Evolutionary conservation across 2,888 invertebrate genomes (phyloP), one percentile per base, ranked within the genome.

Genomic region (Glomeris marginata): DNA sequence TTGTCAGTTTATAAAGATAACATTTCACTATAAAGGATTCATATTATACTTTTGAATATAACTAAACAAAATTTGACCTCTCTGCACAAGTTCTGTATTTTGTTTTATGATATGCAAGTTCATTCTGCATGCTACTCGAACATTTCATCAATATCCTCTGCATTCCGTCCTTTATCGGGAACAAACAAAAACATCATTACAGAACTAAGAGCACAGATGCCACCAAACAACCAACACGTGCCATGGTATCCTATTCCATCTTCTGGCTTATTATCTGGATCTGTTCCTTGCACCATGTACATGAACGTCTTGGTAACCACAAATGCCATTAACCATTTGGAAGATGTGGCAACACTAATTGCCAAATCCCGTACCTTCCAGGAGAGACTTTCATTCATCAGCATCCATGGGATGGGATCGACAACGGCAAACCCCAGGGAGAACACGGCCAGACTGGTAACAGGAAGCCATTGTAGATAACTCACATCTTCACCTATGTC

Each of bases 81-180:
- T n/a, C n/a, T n/a, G n/a, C n/a, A n/a, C n/a, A n/a, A n/a, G n/a
- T n/a, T n/a, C n/a, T n/a, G n/a, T n/a, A n/a, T n/a, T n/a, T n/a
- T n/a, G n/a, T n/a, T n/a, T n/a, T n/a, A n/a, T n/a, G n/a, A n/a
- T n/a, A n/a, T n/a, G n/a, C n/a, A n/a, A n/a, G n/a, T n/a, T n/a
- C n/a, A n/a, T n/a, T n/a, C n/a, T 28, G 8, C 28, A 28, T 28
- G 28, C 28, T 28, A 38, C 8, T 38, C 18, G 38, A 16, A 16
- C 18, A 5, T 5, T 38, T 38, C 15, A 10, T 49, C 43, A 41
- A 49, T 21, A 11, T 49, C 44, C 36, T 49, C 49, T n/a, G 42
- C 16, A 15, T 33, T 44, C 37, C 42, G 41, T 4, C 41, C 41
- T 41, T 34, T 49, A 21, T 49, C 49, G 16, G 49, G 49, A 28